Evolutionary conservation across 2,797 vertebrate genomes (phyloP), one percentile per base, ranked within the genome.

Genomic region (Pelochelys cantorii): DNA sequence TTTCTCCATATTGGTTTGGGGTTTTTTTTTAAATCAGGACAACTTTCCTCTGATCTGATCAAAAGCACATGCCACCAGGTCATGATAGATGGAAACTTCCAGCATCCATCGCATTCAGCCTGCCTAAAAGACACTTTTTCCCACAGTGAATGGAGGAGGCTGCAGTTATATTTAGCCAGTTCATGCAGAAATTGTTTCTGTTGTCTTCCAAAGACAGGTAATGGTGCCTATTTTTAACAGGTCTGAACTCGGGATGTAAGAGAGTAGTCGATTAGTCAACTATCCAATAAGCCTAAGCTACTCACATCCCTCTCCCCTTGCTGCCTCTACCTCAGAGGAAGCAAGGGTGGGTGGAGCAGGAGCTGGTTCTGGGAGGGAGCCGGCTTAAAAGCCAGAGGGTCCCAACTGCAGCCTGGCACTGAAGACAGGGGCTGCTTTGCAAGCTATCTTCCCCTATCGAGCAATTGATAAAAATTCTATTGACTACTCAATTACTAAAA

Each of bases 191-290:
- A 95, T 27, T n/a, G 80, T 84, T 94, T 91, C 87, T 0, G n/a
- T 18, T 74, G 93, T 91, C 95, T 94, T 94, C 95, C 93, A 92
- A 95, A 94, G 85, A 86, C 94, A 2, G 95, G 96, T 86, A 90
- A 81, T 88, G 81, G 60, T 54, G 86, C 34, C 92, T 95, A 95
- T 92, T 93, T 96, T 95, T 96, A 94, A 95, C 93, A 59, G 90
- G 92, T 94, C 84, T 91, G 90, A 42, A 42, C 42, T 42, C 42
- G 42, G 42, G 42, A 4, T 42, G 42, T 42, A 42, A 42, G 42
- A 42, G 42, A 4, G 42, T 42, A 42, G 42, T 42, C 42, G 5
- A 42, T 42, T 42, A 42, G 42, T 42, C 42, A 5, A 42, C 42
- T 42, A 42, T 42, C 42, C 42, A 42, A 5, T 42, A 42, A 42